Evolutionary conservation across 2,888 invertebrate species (phyloP), one percentile per base, ranked within the genome.

Genomic region (Leptinotarsa haldemani): DNA sequence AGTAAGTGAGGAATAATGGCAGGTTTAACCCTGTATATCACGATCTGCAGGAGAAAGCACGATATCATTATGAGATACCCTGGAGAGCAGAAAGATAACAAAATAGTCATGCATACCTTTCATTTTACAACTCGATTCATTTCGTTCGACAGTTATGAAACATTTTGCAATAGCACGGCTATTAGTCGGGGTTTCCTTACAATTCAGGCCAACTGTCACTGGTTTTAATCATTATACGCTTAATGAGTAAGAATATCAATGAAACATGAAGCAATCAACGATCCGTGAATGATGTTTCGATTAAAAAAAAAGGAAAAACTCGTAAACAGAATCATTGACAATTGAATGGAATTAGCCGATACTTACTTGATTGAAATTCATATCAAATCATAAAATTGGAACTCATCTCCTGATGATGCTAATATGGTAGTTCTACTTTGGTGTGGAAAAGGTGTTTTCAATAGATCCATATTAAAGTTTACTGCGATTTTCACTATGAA

Each of bases 111-210:
- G 56, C 22, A 13, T 56, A 20, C 56, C 56, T 56, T 56, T 56
- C 56, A 56, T 56, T 56, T 20, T 22, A 56, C 56, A 22, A 56
- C 56, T 22, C 22, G 56, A 56, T 56, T 56, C 56, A 56, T 56
- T 56, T 56, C 56, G 56, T 22, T 56, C 56, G 56, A 22, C 56
- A 15, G 56, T 56, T 56, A 56, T 56, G 56, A 56, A 56, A 56
- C 15, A 56, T 22, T 56, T 56, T 22, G 56, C 22, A 56, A 56
- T 22, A 22, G 25, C 56, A 56, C 25, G 56, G 13, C 22, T 22
- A 56, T 52, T 52, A 52, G 52, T 20, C 56, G 56, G 56, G 22
- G 22, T 56, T n/a, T 56, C 56, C 56, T 20, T 22, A 56, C 4
- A 20, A 56, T 56, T 56, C 25, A 56, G 56, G 56, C 56, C 56